Evolutionary conservation across 2,888 invertebrate species (phyloP).

Genomic region (Shargacucullia verbasci): DNA sequence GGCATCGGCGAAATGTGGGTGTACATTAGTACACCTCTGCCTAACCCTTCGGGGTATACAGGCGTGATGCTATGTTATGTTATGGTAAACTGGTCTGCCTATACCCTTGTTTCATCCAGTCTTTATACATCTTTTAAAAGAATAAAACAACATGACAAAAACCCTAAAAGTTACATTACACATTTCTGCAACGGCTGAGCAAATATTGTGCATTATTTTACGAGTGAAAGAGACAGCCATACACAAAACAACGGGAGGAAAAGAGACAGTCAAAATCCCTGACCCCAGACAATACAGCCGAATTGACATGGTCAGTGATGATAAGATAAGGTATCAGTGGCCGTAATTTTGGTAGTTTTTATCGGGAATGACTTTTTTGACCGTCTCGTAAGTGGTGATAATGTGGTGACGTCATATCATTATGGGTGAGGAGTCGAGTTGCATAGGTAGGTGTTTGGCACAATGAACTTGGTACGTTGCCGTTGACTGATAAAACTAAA

Average conservation of each 20-base stretch:
- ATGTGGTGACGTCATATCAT: conserved; percentile 34
- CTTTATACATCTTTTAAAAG: not conserved
- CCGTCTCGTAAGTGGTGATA: conserved; percentile 18
- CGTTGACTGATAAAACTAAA: not conserved
- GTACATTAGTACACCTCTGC: too few relatives aligned
- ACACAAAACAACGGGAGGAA: conserved; percentile 24
- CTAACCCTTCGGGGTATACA: too few relatives aligned
- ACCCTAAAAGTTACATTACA: conserved; percentile 7
- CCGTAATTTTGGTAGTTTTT: conserved; percentile 50
- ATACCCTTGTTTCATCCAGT: too few relatives aligned
- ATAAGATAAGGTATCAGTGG: conserved; percentile 69
- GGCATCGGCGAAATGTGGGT: too few relatives aligned
- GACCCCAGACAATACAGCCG: conserved; percentile 78
- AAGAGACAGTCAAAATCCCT: conserved; percentile 69
- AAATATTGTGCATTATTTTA: conserved; percentile 45
- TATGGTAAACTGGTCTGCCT: too few relatives aligned
- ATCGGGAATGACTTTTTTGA: conserved; percentile 17
- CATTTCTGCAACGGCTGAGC: conserved; percentile 40
- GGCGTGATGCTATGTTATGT: too few relatives aligned
- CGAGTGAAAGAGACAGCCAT: conserved; percentile 43
- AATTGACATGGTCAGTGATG: conserved; percentile 77
- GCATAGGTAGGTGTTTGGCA: not conserved
- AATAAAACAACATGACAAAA: conserved; percentile 18
- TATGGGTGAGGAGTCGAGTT: not conserved
- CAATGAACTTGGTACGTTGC: not conserved